Conservation (phyloP, 2,113 vertebrate genomes). For the Gracilinanus agilis region DNA sequence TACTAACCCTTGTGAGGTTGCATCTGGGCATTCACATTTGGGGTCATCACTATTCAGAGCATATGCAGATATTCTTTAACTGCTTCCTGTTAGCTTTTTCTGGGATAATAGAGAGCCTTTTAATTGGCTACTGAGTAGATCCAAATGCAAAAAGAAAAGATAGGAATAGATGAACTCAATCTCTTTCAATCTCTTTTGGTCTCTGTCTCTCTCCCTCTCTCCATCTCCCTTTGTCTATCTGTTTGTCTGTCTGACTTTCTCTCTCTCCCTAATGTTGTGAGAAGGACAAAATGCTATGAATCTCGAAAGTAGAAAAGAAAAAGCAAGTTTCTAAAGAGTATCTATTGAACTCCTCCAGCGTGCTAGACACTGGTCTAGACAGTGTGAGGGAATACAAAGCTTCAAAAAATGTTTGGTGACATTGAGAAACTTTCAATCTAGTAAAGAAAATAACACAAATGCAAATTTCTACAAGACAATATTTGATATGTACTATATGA, state of each 20-base stretch:
- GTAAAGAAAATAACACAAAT: background rate
- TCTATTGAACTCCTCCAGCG: background rate
- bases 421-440: background rate
- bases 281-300: background rate
- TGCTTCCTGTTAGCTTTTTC: background rate
- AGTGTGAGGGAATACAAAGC: background rate
- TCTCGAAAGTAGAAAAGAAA: background rate
- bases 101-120: background rate
- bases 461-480: background rate
- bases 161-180: background rate
- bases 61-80: background rate
- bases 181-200: background rate
- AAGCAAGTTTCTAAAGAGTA: background rate
- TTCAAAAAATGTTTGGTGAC: background rate
- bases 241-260: background rate
- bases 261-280: background rate
- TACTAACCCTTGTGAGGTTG: background rate
- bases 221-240: too few relatives aligned
- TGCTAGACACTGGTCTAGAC: background rate
- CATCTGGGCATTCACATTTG: background rate
- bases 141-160: background rate
- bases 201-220: too few relatives aligned
- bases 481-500: background rate
- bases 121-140: background rate
- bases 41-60: background rate